Evolutionary conservation across 2,888 invertebrate species (phyloP), one percentile per base, ranked within the genome.

Genomic region (Euplagia quadripunctaria): DNA sequence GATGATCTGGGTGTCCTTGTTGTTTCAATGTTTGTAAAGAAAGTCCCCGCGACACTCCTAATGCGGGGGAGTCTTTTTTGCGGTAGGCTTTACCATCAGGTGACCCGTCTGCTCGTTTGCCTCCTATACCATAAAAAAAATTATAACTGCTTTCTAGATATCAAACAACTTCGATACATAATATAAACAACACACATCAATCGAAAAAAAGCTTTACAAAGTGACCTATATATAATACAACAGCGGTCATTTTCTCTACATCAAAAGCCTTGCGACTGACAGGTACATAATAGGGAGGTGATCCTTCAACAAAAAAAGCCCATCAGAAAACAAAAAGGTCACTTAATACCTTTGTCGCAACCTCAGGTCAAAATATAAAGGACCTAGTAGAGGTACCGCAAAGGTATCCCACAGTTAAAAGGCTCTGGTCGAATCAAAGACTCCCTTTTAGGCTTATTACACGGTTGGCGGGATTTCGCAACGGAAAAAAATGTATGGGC

Each of bases 371-470:
- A 88, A 91, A 72, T 61, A 72, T 72, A 71, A 68, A 85, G 75
- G 69, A 87, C 85, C 66, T 42, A 52, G 20, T 80, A 85, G 86
- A 89, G 90, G 89, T 89, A 89, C 87, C 85, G 90, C 90, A 90
- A 91, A 93, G 92, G 92, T 92, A 91, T 86, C 61, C 89, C 83
- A 87, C 89, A 89, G 91, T 92, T 88, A 90, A 91, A 91, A 89
- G 89, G 88, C 88, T 87, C 87, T 86, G 87, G 87, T 79, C 76
- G 85, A 93, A 93, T 93, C 92, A 93, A 94, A 92, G 90, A 82
- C 65, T 73, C 79, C 90, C 92, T 93, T 92, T 94, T 91, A 92
- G 92, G 91, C 93, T 94, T 94, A 94, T 94, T 94, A 93, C 88
- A 89, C 89, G 91, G 89, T 87, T 82, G 86, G 86, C 64, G 75